A percentile compares a stretch with the other conserved stretches of the same genome.
phyloP scores from a whole-genome alignment of 2,888 invertebrate species.

The Aromia moschata region DNA sequence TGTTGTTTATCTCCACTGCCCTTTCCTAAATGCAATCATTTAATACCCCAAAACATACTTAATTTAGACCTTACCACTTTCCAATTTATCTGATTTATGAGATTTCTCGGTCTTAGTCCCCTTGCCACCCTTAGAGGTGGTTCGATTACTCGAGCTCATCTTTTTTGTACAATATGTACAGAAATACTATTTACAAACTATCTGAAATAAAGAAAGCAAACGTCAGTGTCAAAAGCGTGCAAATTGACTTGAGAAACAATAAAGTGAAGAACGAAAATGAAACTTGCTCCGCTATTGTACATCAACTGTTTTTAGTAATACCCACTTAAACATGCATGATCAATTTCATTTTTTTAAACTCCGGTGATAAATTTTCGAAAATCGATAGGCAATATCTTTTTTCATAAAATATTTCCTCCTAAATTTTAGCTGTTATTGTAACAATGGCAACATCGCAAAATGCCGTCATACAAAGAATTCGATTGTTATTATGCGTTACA shows the following conservation, averaged over 20 bases:
- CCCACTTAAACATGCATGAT: too few relatives aligned
- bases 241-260: neutral
- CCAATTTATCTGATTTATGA: conserved; percentile 61
- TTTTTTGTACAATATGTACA: conserved; percentile 81
- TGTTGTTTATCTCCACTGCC: conserved; percentile 56
- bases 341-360: too few relatives aligned
- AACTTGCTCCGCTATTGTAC: too few relatives aligned
- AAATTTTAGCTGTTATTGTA: conserved; percentile 31
- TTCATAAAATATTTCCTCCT: neutral
- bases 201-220: conserved; percentile 64
- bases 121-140: conserved; percentile 73
- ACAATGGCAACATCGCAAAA: conserved; percentile 48
- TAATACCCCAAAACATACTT: neutral
- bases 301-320: too few relatives aligned
- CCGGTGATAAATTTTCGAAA: too few relatives aligned
- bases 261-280: too few relatives aligned
- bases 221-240: conserved; percentile 35
- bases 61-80: conserved; percentile 52
- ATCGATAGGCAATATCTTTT: too few relatives aligned
- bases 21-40: conserved; percentile 48
- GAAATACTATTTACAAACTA: conserved; percentile 80
- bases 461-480: conserved; percentile 32
- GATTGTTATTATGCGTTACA: conserved; percentile 32
- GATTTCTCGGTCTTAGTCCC: conserved; percentile 60
- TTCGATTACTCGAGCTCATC: conserved; percentile 76